phyloP scores from a whole-genome alignment of 2,888 invertebrate genomes.

The Acanthococcus lagerstroemiae region DNA sequence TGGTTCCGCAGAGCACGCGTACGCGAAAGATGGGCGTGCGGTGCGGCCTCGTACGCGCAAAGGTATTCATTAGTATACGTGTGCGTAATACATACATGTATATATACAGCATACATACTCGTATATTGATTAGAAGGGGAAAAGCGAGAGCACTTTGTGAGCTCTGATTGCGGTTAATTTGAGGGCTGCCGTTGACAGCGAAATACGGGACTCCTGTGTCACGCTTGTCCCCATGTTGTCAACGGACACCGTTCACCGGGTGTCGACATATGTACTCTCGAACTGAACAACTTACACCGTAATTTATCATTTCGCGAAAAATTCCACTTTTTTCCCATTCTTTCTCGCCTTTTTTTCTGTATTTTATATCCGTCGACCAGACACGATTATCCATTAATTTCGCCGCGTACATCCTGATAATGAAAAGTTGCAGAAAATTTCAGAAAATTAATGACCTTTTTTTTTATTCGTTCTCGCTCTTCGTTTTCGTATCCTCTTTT shows the following conservation, averaged over 20 bases:
- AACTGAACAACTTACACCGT: constrained; percentile 19
- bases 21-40: background rate
- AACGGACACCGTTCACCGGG: background rate
- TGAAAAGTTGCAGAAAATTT: background rate
- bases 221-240: background rate
- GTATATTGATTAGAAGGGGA: constrained; percentile 8
- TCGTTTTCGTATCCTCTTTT: no score
- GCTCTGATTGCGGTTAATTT: constrained; percentile 28
- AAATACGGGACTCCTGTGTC: background rate
- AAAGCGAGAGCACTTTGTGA: background rate
- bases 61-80: background rate
- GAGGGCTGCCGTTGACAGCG: constrained; percentile 22
- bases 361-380: background rate
- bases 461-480: no score
- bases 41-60: background rate
- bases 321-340: constrained; percentile 4
- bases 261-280: constrained; percentile 15
- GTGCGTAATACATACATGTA: background rate
- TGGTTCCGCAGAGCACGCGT: no score
- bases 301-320: constrained; percentile 20
- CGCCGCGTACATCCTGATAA: background rate
- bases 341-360: background rate
- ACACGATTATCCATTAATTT: background rate
- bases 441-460: background rate
- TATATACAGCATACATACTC: background rate